Evolutionary conservation across 1,140 invertebrate genomes (phyloP).

Genomic region (Vanessa atalanta): DNA sequence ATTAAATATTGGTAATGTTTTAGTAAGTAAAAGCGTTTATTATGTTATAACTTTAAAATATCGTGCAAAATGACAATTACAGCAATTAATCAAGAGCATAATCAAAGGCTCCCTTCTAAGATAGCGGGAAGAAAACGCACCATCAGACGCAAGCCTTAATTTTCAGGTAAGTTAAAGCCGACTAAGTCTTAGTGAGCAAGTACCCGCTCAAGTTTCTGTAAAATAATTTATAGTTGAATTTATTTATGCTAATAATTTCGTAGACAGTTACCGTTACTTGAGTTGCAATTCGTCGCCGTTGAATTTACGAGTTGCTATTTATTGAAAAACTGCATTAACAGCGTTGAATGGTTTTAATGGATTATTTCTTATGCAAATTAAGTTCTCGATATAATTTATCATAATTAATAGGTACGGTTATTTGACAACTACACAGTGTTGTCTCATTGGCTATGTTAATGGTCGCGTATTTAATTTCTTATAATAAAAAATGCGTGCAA

Average conservation of each 20-base stretch:
- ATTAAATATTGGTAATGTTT: too few species aligned
- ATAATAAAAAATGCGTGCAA: too few species aligned
- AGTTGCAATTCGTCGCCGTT: not conserved
- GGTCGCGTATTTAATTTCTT: too few species aligned
- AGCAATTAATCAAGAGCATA: too few species aligned
- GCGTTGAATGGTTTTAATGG: not conserved
- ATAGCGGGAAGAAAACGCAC: not conserved
- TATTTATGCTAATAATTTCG: constrained; percentile 22
- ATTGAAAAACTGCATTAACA: not conserved
- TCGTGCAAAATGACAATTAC: too few species aligned
- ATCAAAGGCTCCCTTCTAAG: too few species aligned
- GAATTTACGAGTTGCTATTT: not conserved
- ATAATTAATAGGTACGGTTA: too few species aligned
- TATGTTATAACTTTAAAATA: too few species aligned
- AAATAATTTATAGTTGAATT: constrained; percentile 15
- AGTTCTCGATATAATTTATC: too few species aligned
- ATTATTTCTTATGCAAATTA: not conserved
- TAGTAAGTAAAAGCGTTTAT: too few species aligned
- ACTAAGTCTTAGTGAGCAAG: constrained; percentile 3
- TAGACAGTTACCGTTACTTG: constrained; percentile 8
- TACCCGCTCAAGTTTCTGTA: not conserved
- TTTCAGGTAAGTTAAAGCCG: not conserved
- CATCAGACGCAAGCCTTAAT: not conserved
- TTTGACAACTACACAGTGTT: too few species aligned
- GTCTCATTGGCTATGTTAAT: too few species aligned